Conservation (phyloP, 2,797 vertebrate genomes). For the Micromesistius poutassou region DNA sequence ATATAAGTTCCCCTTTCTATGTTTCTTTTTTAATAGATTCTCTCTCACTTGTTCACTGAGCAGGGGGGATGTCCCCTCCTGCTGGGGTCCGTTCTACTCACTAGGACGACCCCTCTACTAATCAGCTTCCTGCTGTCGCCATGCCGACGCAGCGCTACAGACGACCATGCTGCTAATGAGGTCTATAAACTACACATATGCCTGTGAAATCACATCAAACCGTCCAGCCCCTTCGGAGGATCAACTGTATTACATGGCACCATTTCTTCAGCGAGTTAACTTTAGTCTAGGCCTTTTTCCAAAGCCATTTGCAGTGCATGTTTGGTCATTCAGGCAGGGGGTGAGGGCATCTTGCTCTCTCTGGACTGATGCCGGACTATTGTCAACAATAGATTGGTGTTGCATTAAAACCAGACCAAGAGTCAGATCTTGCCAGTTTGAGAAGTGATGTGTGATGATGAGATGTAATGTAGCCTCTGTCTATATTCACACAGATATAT, state of each 20-base stretch:
- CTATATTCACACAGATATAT: conserved; percentile 46
- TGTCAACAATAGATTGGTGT: neutral
- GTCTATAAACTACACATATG: neutral
- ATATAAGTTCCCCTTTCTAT: neutral
- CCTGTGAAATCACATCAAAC: neutral
- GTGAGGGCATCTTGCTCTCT: neutral
- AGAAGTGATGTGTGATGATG: neutral
- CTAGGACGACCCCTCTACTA: neutral
- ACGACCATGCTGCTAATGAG: neutral
- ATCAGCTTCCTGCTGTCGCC: neutral
- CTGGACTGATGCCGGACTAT: neutral
- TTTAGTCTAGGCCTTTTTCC: neutral
- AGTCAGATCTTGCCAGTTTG: neutral
- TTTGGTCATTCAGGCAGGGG: neutral
- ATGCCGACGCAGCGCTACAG: neutral
- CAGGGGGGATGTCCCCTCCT: neutral
- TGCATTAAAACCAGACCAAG: neutral
- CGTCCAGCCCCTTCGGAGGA: neutral
- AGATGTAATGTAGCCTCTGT: neutral
- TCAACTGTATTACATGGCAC: neutral
- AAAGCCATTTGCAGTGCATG: neutral
- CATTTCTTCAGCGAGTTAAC: neutral
- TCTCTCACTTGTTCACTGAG: neutral
- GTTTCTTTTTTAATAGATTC: neutral
- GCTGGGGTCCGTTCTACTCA: neutral